Conservation (phyloP, 2,797 vertebrate species). For the Graptemys geographica region DNA sequence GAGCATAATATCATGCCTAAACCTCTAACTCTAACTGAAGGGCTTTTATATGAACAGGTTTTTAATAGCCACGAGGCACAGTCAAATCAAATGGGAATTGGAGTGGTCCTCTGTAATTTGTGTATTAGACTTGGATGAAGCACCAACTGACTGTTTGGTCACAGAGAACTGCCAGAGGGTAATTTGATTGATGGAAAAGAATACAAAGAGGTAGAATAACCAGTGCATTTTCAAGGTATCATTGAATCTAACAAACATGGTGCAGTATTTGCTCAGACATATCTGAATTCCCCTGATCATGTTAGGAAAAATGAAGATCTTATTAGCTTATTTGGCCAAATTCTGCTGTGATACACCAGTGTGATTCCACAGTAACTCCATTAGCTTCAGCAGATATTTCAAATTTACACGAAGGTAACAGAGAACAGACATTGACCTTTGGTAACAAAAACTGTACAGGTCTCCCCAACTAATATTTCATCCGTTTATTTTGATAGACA, state of each 20-base stretch:
- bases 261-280: constrained; percentile 54
- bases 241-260: constrained; percentile 71
- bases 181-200: constrained; percentile 74
- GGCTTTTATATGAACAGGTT: constrained; percentile 68
- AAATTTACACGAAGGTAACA: not conserved
- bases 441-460: not conserved
- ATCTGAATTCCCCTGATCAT: constrained; percentile 17
- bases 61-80: constrained; percentile 59
- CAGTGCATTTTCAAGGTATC: constrained; percentile 74
- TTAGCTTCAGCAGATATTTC: not conserved
- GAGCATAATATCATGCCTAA: constrained; percentile 20
- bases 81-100: constrained; percentile 71
- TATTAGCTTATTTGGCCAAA: constrained; percentile 41
- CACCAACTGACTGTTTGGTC: constrained; percentile 79
- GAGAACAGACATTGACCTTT: not conserved
- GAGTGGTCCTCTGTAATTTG: constrained; percentile 65
- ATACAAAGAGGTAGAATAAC: constrained; percentile 71
- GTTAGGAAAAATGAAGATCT: constrained; percentile 13
- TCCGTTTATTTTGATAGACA: not conserved
- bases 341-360: not conserved
- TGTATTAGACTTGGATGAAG: constrained; percentile 75
- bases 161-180: constrained; percentile 78
- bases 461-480: not conserved
- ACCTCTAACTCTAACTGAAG: constrained; percentile 37
- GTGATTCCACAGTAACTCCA: not conserved